Percentiles rank a stretch among this genome's conserved stretches.
phyloP scores from a whole-genome alignment of 1,140 invertebrate genomes.

The Bradynema listronoti region DNA sequence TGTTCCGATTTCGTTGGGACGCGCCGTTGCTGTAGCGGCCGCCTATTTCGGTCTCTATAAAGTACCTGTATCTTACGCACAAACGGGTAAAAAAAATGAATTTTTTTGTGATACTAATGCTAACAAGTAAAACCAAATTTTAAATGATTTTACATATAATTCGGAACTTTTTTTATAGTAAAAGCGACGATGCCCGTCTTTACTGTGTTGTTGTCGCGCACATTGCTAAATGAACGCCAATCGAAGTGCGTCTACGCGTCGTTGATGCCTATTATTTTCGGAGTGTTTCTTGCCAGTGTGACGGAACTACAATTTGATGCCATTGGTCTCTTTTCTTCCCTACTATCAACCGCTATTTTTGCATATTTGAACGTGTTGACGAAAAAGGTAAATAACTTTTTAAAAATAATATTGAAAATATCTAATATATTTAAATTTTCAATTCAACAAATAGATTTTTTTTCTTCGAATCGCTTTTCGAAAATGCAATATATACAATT shows the following conservation, averaged over 20 bases:
- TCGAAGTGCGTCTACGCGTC: conserved; percentile 73
- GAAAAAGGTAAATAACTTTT: conserved; percentile 71
- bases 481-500: no score
- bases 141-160: conserved; percentile 4
- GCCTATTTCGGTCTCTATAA: conserved; percentile 94
- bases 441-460: no score
- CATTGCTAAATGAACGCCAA: conserved; percentile 80
- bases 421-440: no score
- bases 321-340: conserved; percentile 75
- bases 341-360: conserved; percentile 80
- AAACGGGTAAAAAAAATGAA: conserved; percentile 85
- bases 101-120: no score
- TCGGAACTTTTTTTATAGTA: conserved; percentile 66
- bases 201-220: conserved; percentile 77
- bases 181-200: conserved; percentile 95
- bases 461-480: no score
- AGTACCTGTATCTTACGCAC: conserved; percentile 92
- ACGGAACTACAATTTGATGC: conserved; percentile 86
- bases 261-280: conserved; percentile 77
- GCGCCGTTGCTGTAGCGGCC: conserved; percentile 81
- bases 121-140: neutral
- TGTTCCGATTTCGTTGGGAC: conserved; percentile 81
- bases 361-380: conserved; percentile 88
- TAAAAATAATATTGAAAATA: no score
- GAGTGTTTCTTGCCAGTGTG: conserved; percentile 81